Conservation (phyloP, 2,888 invertebrate genomes). For the Crioceris asparagi region DNA sequence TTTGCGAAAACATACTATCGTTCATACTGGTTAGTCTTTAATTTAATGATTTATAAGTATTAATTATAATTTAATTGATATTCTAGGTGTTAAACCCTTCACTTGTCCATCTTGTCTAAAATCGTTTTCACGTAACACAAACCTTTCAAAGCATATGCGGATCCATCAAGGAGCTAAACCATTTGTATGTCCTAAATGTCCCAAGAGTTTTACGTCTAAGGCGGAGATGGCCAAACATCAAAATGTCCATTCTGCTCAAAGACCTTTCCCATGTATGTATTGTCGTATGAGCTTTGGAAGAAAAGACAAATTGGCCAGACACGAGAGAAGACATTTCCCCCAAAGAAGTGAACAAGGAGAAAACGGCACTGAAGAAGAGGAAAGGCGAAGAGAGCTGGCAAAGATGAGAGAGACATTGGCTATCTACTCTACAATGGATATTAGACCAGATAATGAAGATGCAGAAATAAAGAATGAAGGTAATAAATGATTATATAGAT, state of each 20-base stretch:
- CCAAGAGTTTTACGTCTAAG: constrained; percentile 60
- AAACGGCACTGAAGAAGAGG: constrained; percentile 29
- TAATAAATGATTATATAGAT: no score
- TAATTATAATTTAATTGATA: background rate
- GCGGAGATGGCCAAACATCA: constrained; percentile 57
- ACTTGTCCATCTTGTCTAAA: constrained; percentile 63
- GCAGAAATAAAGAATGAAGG: constrained; percentile 20
- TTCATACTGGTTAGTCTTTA: constrained; percentile 48
- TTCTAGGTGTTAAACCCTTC: constrained; percentile 55
- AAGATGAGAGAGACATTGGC: constrained; percentile 29
- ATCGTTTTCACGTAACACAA: constrained; percentile 67
- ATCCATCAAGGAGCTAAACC: constrained; percentile 63
- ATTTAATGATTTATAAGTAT: background rate
- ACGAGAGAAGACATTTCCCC: constrained; percentile 52
- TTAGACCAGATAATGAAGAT: constrained; percentile 7
- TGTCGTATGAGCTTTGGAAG: constrained; percentile 57
- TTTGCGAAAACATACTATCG: constrained; percentile 62
- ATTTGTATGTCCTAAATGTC: constrained; percentile 61
- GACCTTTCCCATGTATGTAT: constrained; percentile 53
- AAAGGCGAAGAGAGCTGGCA: constrained; percentile 30
- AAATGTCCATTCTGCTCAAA: constrained; percentile 54
- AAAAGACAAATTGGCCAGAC: constrained; percentile 56
- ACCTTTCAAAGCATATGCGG: constrained; percentile 61
- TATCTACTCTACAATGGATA: constrained; percentile 15
- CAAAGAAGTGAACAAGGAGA: constrained; percentile 15